Percentiles rank a stretch among this genome's conserved stretches.
These are phyloP conservation scores for Coptodon rendalli DNA, from an alignment of 2,113 vertebrate species.

Conservation along the genomic window DNA sequence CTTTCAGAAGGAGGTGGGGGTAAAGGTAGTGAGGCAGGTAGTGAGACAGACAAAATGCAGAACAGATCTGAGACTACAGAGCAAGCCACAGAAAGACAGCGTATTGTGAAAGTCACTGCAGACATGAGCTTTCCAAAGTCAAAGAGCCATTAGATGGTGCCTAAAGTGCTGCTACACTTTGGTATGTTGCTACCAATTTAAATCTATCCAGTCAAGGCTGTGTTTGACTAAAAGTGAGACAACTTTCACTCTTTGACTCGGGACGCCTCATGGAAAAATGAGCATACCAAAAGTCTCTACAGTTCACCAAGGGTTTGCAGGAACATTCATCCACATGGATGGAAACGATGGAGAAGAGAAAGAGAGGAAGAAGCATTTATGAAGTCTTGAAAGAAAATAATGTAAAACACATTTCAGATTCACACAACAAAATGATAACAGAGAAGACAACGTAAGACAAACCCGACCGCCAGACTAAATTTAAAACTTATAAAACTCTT, in stretches of 20 bases:
- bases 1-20: slow-evolving; percentile 55
- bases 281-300: slow-evolving; percentile 86
- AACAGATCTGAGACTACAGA: slow-evolving; percentile 27
- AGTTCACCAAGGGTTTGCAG: slow-evolving; percentile 83
- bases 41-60: slow-evolving; percentile 44
- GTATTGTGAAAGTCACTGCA: slow-evolving; percentile 57
- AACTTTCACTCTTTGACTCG: slow-evolving; percentile 67
- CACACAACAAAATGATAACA: slow-evolving; percentile 37
- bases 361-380: slow-evolving; percentile 69
- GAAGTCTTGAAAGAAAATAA: slow-evolving; percentile 13
- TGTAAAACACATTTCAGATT: slow-evolving; percentile 46
- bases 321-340: slow-evolving; percentile 83
- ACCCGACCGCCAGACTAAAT: not conserved
- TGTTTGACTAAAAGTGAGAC: not conserved
- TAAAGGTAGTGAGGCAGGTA: slow-evolving; percentile 35
- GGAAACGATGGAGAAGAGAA: slow-evolving; percentile 78
- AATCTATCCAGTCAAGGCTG: not conserved
- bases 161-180: not conserved
- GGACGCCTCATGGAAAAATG: slow-evolving; percentile 75
- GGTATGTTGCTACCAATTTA: not conserved
- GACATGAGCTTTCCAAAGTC: slow-evolving; percentile 75
- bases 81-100: slow-evolving; percentile 53
- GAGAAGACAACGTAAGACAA: slow-evolving; percentile 5
- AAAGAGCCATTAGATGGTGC: slow-evolving; percentile 62
- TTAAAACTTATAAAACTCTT: not conserved